Percentiles rank a stretch among this genome's conserved stretches.
Evolutionary conservation across 2,797 vertebrate genomes (phyloP).

Genomic region (Tangara arthus): DNA sequence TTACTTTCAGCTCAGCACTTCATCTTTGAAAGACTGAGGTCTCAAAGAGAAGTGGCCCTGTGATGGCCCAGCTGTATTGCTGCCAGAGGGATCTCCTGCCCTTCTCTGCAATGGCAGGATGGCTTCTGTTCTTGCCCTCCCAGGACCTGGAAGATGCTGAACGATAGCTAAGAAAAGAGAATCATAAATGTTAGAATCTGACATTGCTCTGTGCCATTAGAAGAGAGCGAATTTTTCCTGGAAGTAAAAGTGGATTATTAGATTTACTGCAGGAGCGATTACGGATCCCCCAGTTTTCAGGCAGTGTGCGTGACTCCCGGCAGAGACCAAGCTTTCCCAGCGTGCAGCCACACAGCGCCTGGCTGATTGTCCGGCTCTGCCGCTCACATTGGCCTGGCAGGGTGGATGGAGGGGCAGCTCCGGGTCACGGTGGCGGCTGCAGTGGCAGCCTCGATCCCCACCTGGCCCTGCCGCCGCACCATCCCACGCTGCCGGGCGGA

Average conservation of each 20-base stretch:
- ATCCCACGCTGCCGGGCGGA: fast-evolving
- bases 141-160: background rate
- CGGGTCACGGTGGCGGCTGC: background rate
- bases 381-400: fast-evolving
- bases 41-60: background rate
- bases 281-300: background rate
- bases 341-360: fast-evolving
- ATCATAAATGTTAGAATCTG: background rate
- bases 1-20: background rate
- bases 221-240: background rate
- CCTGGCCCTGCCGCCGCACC: background rate
- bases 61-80: background rate
- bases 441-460: fast-evolving
- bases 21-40: background rate
- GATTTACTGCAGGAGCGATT: background rate
- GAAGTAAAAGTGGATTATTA: background rate
- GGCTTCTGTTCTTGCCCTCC: background rate
- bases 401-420: background rate
- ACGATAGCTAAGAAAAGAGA: background rate
- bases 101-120: background rate
- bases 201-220: background rate
- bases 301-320: fast-evolving
- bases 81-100: background rate
- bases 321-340: background rate
- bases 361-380: background rate